Evolutionary conservation across 2,113 vertebrate genomes (phyloP), one percentile per base, ranked within the genome.

Genomic region (Erinaceus europaeus): DNA sequence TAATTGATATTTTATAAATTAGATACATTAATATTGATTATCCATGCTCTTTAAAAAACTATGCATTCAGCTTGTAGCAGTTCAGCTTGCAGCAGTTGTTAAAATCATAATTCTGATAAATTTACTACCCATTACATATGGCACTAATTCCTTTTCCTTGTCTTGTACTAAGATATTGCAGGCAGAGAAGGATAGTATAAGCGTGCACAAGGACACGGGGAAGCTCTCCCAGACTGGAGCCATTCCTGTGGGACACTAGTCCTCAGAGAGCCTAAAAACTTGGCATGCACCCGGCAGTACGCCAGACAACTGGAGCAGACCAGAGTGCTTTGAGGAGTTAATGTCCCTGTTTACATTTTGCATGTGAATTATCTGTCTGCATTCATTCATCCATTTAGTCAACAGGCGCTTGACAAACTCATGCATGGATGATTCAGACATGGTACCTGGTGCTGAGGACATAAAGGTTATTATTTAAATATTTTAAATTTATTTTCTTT

Each of bases 1-100:
- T 88, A 34, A 67, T 77, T 5, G 2, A 36, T 93, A 32, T 69
- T 87, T 87, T 42, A 62, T 86, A 25, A 86, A 69, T 89, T 86
- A 87, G 69, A 67, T 73, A 65, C 27, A 71, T 50, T 73, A 36
- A 12, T 62, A 90, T 89, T 11, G 40, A 84, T 76, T 76, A 62
- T 75, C 67, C 32, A 34, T 73, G 64, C 46, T n/a, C 53, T 88
- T 90, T 83, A 32, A 74, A 76, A 88, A 69, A 59, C 53, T 55
- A 20, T 27, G 10, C 34, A 13, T 89, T 89, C 46, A 65, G 48
- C 55, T 32, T 86, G 10, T 20, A 46, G 78, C 48, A 48, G 46
- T 48, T 48, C 9, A 11, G 9, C 15, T 11, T 11, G 46, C 46
- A 9, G 15, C 15, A 48, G 15, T 15, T 48, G 9, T 38, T 77